Evolutionary conservation across 2,797 vertebrate genomes (phyloP), one percentile per base, ranked within the genome.

Genomic region (Sebastes trivittatus): DNA sequence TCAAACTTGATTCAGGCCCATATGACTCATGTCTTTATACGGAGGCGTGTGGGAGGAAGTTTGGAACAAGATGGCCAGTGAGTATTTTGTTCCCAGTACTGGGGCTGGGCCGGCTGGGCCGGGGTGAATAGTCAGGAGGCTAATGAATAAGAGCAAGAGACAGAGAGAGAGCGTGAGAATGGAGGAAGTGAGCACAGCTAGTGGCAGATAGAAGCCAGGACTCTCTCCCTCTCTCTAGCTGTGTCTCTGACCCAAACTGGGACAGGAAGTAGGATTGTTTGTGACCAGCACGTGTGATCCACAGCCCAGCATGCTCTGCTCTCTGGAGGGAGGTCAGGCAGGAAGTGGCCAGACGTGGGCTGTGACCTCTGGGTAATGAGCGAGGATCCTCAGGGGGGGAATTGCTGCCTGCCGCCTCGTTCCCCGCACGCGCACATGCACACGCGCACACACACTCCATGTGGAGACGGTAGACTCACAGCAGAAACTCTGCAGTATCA

Each of bases 291-390:
- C 88, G 92, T 93, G 93, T 89, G 90, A 91, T 91, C 92, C 89
- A 78, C 76, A 81, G 88, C 93, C 87, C 91, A 95, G 93, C 89
- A 81, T 93, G 92, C 82, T 86, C 73, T 86, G 87, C 82, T 88
- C 78, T 93, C 89, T 88, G 85, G 84, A 75, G 82, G 92, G 92
- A 90, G 92, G 91, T 92, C 89, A 89, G 90, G 85, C 91, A 94
- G 94, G 94, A 95, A 95, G 92, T 91, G 87, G 88, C 84, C 83
- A 91, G 90, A 91, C 89, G 83, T 92, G 90, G 90, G 91, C 92
- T 92, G 77, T 95, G 93, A 94, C 93, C 92, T 94, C 89, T 91
- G 93, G 88, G 94, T 94, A 95, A 95, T 92, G 89, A 94, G 90
- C 78, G n/a, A 85, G 73, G 77, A 85, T 84, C 87, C 82, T 89